Evolutionary conservation across 1,140 invertebrate species (phyloP).

Genomic region (Heterodera schachtii): DNA sequence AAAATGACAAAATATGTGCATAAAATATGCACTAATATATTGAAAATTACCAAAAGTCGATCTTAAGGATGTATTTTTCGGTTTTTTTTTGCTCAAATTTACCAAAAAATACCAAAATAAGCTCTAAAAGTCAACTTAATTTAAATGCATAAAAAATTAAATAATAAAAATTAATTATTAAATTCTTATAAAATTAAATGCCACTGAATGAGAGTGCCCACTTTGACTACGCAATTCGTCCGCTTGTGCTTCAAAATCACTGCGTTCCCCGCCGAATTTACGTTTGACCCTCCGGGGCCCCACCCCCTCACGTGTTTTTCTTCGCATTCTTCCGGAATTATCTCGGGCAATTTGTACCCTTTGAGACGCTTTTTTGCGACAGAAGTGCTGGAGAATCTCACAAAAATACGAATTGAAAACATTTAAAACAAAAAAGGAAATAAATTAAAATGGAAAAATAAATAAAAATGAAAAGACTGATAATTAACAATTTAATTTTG

Average conservation of each 20-base stretch:
- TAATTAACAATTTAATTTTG: no score
- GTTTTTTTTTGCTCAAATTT: background rate
- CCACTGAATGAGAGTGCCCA: background rate
- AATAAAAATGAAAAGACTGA: no score
- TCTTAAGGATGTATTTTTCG: no score
- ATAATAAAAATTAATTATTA: no score
- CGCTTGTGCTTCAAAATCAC: constrained; percentile 26
- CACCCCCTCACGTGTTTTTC: constrained; percentile 19
- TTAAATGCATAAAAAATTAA: no score
- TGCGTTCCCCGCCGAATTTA: constrained; percentile 26
- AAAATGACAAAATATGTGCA: no score
- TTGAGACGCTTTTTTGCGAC: constrained; percentile 17
- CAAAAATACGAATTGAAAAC: background rate
- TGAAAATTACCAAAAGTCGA: no score
- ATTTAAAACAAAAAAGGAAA: background rate
- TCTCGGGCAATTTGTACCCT: constrained; percentile 29
- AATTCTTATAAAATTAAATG: no score
- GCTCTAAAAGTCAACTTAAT: no score
- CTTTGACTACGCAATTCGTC: constrained; percentile 18
- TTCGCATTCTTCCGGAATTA: constrained; percentile 11
- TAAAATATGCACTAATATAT: no score
- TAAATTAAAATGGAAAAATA: background rate
- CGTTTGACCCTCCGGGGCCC: constrained; percentile 13
- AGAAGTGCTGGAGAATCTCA: constrained; percentile 1
- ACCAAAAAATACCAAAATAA: background rate